phyloP scores from a whole-genome alignment of 2,797 vertebrate genomes.

The Characodon lateralis region DNA sequence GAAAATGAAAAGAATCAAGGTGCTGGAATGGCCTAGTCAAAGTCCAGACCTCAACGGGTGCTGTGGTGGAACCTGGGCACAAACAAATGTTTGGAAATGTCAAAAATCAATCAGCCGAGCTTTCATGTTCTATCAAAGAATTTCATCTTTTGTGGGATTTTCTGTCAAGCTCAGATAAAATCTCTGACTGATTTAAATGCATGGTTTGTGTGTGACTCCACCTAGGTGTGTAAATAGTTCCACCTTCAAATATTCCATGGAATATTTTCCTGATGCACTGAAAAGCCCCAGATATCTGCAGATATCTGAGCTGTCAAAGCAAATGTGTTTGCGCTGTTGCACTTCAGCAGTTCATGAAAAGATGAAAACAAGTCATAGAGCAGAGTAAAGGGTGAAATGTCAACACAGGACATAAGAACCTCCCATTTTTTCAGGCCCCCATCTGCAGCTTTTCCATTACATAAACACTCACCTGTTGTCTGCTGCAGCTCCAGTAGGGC shows the following conservation, averaged over 20 bases:
- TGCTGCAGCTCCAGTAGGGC: conserved; percentile 96
- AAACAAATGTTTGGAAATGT: neutral
- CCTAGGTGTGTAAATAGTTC: neutral
- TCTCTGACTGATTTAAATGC: neutral
- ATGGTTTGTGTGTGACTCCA: neutral
- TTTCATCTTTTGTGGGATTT: conserved; percentile 4
- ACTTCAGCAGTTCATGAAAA: neutral
- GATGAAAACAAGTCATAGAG: too few relatives aligned
- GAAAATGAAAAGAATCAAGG: too few relatives aligned
- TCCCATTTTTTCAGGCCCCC: neutral
- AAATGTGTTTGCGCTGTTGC: neutral
- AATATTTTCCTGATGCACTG: neutral
- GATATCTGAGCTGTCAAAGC: neutral
- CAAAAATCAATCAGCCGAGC: neutral
- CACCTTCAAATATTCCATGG: neutral
- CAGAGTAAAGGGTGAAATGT: neutral
- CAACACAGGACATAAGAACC: neutral
- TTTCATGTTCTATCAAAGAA: neutral
- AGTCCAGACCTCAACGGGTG: too few relatives aligned
- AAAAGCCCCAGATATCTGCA: neutral
- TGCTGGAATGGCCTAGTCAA: too few relatives aligned
- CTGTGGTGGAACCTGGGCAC: too few relatives aligned
- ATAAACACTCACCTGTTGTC: conserved; percentile 85
- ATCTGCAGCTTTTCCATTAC: neutral
- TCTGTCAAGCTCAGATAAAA: neutral